These are phyloP conservation scores for Euschistus heros DNA, from an alignment of 1,140 invertebrate genomes.

Conservation along the genomic window DNA sequence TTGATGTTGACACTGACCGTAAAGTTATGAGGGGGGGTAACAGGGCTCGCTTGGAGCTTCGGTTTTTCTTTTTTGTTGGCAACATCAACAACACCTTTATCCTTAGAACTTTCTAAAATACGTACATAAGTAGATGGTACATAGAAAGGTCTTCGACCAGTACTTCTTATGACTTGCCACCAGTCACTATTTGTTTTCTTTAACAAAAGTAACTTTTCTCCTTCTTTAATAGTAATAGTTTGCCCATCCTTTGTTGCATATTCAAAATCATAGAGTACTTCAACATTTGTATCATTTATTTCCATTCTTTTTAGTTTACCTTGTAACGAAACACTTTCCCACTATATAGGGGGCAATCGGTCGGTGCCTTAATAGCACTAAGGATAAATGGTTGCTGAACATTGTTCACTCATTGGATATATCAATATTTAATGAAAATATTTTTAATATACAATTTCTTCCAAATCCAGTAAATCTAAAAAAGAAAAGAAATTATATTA, in stretches of 20 bases:
- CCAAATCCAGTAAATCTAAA: too few species aligned
- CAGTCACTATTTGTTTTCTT: constrained; percentile 51
- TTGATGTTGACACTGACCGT: constrained; percentile 25
- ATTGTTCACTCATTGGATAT: constrained; percentile 9
- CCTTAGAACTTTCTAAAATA: background rate
- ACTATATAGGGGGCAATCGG: background rate
- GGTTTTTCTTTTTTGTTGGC: constrained; percentile 4
- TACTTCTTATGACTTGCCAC: constrained; percentile 46
- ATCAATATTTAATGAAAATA: background rate
- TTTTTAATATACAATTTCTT: background rate
- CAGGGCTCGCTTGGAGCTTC: background rate
- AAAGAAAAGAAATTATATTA: too few species aligned
- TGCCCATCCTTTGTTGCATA: constrained; percentile 42
- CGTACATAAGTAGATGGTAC: constrained; percentile 41
- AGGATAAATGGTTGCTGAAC: background rate
- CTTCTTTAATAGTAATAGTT: constrained; percentile 42
- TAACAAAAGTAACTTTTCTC: constrained; percentile 44
- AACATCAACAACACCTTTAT: background rate
- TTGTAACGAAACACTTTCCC: background rate
- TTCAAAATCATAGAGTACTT: constrained; percentile 42
- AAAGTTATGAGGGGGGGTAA: constrained; percentile 11
- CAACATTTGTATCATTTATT: constrained; percentile 30
- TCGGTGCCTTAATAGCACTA: background rate
- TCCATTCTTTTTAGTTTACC: constrained; percentile 29
- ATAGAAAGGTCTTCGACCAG: constrained; percentile 39